Evolutionary conservation across 37 sponge, comb jelly and placozoan genomes (phyloP).

Genomic region (Beroe forskalii): DNA sequence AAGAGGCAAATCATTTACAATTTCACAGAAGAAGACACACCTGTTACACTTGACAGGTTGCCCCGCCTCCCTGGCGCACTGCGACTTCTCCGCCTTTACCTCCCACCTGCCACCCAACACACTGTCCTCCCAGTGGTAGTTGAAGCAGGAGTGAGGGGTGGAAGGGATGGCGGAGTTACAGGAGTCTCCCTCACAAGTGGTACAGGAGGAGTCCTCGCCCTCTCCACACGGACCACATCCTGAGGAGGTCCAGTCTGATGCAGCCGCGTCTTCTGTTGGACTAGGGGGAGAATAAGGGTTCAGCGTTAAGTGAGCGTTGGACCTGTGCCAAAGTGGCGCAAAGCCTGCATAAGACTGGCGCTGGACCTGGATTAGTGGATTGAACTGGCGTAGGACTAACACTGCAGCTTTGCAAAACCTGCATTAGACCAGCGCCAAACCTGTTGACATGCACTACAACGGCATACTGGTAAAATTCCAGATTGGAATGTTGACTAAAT

Average conservation of each 20-base stretch:
- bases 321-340: too few relatives aligned
- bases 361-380: too few relatives aligned
- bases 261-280: background rate
- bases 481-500: too few relatives aligned
- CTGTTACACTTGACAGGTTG: background rate
- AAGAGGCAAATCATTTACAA: too few relatives aligned
- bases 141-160: background rate
- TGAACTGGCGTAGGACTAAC: too few relatives aligned
- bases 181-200: background rate
- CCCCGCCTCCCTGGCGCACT: background rate
- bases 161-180: background rate
- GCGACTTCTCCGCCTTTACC: background rate
- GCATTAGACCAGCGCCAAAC: too few relatives aligned
- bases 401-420: too few relatives aligned
- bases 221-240: background rate
- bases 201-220: background rate
- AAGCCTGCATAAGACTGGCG: too few relatives aligned
- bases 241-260: background rate
- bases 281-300: background rate
- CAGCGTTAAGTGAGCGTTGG: too few relatives aligned
- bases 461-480: too few relatives aligned
- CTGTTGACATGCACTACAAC: too few relatives aligned
- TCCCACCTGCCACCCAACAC: background rate
- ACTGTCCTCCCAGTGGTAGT: background rate
- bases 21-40: too few relatives aligned